A percentile compares a stretch with the other conserved stretches of the same genome.
phyloP scores from a whole-genome alignment of 2,113 vertebrate species.

The Chamaea fasciata region DNA sequence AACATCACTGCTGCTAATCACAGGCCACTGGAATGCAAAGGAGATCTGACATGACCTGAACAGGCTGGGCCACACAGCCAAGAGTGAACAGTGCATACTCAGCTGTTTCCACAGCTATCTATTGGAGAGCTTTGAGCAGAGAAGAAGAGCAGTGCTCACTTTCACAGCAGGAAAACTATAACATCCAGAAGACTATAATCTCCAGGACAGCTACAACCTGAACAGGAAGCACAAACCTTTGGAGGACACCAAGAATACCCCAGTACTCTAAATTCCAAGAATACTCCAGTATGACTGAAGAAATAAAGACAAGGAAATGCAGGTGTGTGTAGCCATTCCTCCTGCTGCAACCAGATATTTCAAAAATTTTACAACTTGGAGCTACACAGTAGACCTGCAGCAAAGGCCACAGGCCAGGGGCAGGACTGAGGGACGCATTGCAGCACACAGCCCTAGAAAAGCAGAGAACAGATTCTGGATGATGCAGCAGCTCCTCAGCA shows the following conservation, averaged over 20 bases:
- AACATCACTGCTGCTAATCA: accelerated
- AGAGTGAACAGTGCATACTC: neutral
- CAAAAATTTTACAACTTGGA: neutral
- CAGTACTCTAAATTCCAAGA: neutral
- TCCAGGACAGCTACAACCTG: neutral
- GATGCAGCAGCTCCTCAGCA: neutral
- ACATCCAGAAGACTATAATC: neutral
- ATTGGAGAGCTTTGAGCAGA: neutral
- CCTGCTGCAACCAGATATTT: neutral
- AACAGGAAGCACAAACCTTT: neutral
- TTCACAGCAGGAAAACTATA: neutral
- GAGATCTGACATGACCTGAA: accelerated
- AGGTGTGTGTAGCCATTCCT: neutral
- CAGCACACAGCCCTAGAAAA: accelerated
- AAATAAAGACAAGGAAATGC: neutral
- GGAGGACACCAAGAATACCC: neutral
- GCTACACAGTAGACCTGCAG: accelerated
- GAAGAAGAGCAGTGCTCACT: neutral
- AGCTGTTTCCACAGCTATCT: neutral
- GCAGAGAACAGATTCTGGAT: neutral
- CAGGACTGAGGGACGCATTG: accelerated
- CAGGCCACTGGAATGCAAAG: accelerated
- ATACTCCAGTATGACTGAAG: neutral
- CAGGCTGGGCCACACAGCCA: neutral
- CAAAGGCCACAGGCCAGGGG: neutral